Conservation (phyloP, 2,113 vertebrate genomes). For the Elgaria multicarinata region DNA sequence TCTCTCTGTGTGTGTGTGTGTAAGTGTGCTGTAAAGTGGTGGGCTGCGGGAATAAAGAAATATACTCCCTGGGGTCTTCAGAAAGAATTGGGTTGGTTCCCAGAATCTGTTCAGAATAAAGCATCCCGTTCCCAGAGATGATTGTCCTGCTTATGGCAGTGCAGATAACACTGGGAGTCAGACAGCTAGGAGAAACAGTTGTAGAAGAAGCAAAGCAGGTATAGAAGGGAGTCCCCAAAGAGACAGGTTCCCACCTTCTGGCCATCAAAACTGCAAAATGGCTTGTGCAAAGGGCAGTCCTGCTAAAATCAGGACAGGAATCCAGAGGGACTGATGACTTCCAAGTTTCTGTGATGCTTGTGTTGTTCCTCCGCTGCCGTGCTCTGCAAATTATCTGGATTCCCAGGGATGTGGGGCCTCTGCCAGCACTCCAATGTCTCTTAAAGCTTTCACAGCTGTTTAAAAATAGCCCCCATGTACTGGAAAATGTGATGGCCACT, state of each 20-base stretch:
- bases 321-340: neutral
- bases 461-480: conserved; percentile 57
- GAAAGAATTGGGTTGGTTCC: neutral
- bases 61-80: neutral
- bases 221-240: neutral
- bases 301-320: neutral
- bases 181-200: neutral
- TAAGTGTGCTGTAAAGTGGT: neutral
- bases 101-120: neutral
- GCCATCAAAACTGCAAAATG: neutral
- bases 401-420: conserved; percentile 12
- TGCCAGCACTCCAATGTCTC: conserved; percentile 38
- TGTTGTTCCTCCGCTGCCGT: neutral
- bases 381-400: conserved; percentile 15
- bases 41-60: neutral
- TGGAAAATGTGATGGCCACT: conserved; percentile 57
- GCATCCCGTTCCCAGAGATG: conserved; percentile 21
- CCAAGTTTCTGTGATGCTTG: conserved; percentile 6
- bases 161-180: neutral
- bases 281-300: neutral
- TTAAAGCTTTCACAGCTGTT: conserved; percentile 32
- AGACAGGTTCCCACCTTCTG: neutral
- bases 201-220: neutral
- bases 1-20: neutral
- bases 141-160: neutral